These are phyloP conservation scores for Pharmacophagus antenor DNA, from an alignment of 2,888 invertebrate genomes.

Conservation along the genomic window DNA sequence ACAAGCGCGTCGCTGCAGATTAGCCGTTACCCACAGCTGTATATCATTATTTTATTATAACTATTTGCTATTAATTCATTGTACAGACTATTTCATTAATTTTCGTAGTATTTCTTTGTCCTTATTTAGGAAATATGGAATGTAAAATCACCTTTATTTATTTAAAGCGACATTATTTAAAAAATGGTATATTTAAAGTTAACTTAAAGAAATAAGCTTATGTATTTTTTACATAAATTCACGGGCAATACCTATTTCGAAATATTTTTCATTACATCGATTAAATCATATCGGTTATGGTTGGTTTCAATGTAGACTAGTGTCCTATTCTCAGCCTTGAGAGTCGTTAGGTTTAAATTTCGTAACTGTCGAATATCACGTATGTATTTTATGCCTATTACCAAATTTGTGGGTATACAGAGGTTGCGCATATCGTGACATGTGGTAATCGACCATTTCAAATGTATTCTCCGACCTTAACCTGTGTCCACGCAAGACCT, in stretches of 20 bases:
- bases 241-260: neutral
- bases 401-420: conserved; percentile 22
- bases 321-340: conserved; percentile 24
- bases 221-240: too few species aligned
- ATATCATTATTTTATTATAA: too few species aligned
- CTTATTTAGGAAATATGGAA: too few species aligned
- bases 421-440: conserved; percentile 18
- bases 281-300: conserved; percentile 1
- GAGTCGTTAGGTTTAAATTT: conserved; percentile 1
- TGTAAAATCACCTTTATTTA: too few species aligned
- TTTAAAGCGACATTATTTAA: too few species aligned
- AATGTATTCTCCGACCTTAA: conserved; percentile 19
- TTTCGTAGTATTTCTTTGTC: too few species aligned
- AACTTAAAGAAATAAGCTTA: too few species aligned
- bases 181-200: too few species aligned
- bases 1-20: too few species aligned
- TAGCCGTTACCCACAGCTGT: too few species aligned
- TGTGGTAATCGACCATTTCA: conserved; percentile 21
- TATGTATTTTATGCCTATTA: conserved; percentile 22
- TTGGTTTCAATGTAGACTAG: neutral
- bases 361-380: conserved; percentile 24
- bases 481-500: conserved; percentile 28
- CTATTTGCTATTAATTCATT: too few species aligned
- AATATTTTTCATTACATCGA: neutral
- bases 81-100: too few species aligned